phyloP scores from a whole-genome alignment of 2,113 vertebrate genomes.

The Dipodomys stephensi region DNA sequence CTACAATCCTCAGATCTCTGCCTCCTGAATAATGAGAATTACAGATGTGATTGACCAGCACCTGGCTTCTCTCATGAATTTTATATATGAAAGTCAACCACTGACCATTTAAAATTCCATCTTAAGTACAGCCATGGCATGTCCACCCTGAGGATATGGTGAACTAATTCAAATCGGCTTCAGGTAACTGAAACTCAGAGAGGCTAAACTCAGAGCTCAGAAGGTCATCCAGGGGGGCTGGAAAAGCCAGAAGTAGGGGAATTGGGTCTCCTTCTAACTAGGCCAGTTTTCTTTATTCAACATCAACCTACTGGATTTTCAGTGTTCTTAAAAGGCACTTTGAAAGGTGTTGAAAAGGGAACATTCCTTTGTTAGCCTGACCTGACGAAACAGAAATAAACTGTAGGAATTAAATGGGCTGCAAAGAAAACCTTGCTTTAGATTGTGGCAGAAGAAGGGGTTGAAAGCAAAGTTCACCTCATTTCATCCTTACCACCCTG shows the following conservation, averaged over 20 bases:
- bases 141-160: neutral
- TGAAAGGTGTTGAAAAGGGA: conserved; percentile 37
- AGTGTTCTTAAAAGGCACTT: neutral
- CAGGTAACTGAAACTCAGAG: neutral
- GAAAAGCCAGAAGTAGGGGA: conserved; percentile 34
- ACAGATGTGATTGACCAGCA: too few species aligned
- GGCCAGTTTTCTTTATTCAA: neutral
- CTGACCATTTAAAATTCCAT: neutral
- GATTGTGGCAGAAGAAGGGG: neutral
- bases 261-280: neutral
- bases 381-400: conserved; percentile 10
- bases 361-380: conserved; percentile 3
- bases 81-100: neutral
- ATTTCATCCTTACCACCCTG: neutral
- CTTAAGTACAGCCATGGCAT: neutral
- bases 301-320: neutral
- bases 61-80: neutral
- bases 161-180: neutral
- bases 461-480: neutral
- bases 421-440: neutral
- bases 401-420: neutral
- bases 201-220: neutral
- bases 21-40: too few species aligned
- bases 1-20: too few species aligned
- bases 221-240: neutral